Evolutionary conservation across 2,113 vertebrate genomes (phyloP).

Genomic region (Macrotus californicus): DNA sequence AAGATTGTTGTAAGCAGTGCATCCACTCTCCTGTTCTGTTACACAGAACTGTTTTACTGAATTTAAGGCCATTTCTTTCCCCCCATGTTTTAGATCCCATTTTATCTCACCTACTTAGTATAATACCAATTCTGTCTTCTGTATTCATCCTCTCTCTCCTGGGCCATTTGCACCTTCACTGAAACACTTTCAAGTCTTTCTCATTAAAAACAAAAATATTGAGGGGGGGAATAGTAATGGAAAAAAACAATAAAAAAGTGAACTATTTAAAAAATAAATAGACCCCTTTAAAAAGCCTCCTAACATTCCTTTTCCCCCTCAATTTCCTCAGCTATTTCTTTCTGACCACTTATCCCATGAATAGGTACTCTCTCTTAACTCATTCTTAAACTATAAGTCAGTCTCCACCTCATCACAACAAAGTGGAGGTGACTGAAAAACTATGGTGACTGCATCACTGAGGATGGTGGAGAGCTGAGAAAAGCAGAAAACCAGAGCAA

Average conservation of each 20-base stretch:
- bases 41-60: neutral
- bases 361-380: neutral
- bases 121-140: neutral
- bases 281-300: neutral
- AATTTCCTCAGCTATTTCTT: neutral
- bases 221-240: too few relatives aligned
- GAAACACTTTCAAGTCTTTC: neutral
- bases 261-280: too few relatives aligned
- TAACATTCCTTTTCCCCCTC: too few relatives aligned
- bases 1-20: too few relatives aligned
- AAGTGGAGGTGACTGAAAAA: neutral
- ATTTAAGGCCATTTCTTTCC: neutral
- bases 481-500: neutral
- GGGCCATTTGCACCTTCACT: neutral
- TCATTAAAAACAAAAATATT: neutral
- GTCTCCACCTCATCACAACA: neutral
- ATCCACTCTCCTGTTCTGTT: neutral
- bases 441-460: neutral
- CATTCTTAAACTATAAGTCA: neutral
- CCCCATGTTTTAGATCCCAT: accelerated
- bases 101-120: neutral
- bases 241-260: too few relatives aligned
- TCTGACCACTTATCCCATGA: too few relatives aligned
- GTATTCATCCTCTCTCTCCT: neutral
- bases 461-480: neutral